Conservation (phyloP, 2,797 vertebrate species). For the Anguilla marmorata region DNA sequence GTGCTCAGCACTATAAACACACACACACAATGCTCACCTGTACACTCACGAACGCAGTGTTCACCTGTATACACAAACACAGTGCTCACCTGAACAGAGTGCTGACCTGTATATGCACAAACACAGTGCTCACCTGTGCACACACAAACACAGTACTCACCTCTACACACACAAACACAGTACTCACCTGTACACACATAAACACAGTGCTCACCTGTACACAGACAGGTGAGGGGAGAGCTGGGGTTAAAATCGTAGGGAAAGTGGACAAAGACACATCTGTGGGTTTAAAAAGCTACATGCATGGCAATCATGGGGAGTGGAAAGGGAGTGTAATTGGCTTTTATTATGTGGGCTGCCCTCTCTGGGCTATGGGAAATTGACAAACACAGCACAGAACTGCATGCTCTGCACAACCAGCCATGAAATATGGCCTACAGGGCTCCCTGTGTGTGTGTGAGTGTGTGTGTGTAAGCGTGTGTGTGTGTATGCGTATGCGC, state of each 20-base stretch:
- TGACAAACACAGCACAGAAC: constrained; percentile 60
- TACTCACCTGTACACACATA: background rate
- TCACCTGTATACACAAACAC: no score
- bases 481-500: constrained; percentile 24
- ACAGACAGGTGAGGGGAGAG: background rate
- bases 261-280: constrained; percentile 37
- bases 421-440: constrained; percentile 66
- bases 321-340: constrained; percentile 61
- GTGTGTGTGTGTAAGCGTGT: constrained; percentile 37
- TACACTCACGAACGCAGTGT: no score
- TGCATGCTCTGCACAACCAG: constrained; percentile 66
- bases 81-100: no score
- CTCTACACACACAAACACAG: no score
- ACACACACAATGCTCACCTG: no score
- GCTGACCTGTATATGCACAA: no score
- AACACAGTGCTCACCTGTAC: background rate
- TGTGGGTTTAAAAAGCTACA: constrained; percentile 44
- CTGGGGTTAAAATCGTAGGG: background rate
- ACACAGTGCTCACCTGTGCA: no score
- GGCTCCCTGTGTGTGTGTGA: constrained; percentile 43
- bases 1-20: no score
- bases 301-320: constrained; percentile 65
- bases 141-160: no score
- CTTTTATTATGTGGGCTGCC: constrained; percentile 63
- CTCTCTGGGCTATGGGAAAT: constrained; percentile 63